Percentiles rank a stretch among this genome's conserved stretches.
Evolutionary conservation across 2,888 invertebrate genomes (phyloP).

Genomic region (Drosophila lutescens): DNA sequence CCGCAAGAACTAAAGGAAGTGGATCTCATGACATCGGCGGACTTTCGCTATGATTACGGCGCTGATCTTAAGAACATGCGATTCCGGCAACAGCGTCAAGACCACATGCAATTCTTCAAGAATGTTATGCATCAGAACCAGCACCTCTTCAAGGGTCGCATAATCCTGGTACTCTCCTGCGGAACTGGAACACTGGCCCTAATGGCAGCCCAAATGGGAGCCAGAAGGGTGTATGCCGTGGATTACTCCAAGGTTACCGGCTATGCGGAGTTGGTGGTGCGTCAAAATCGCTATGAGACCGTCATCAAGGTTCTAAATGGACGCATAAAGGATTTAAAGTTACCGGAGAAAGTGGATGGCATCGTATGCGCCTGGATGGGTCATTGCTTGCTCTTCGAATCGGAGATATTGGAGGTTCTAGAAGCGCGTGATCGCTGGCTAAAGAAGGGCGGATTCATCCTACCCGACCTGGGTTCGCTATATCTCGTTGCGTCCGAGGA

Average conservation of each 20-base stretch:
- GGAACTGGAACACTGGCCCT: slow-evolving; percentile 74
- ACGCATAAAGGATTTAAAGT: slow-evolving; percentile 59
- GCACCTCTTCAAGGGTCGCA: slow-evolving; percentile 73
- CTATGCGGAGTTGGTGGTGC: slow-evolving; percentile 73
- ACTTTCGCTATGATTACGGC: slow-evolving; percentile 69
- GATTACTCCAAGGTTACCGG: slow-evolving; percentile 74
- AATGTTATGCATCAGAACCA: slow-evolving; percentile 69
- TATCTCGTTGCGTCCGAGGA: slow-evolving; percentile 96
- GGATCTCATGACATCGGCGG: slow-evolving; percentile 76
- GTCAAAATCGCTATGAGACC: slow-evolving; percentile 58
- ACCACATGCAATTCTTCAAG: slow-evolving; percentile 66
- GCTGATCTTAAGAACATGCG: slow-evolving; percentile 72
- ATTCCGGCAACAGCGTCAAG: slow-evolving; percentile 50
- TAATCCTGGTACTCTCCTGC: slow-evolving; percentile 74
- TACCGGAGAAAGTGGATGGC: slow-evolving; percentile 90
- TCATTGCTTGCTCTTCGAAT: slow-evolving; percentile 95
- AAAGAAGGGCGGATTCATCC: slow-evolving; percentile 93
- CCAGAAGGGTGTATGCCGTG: slow-evolving; percentile 73
- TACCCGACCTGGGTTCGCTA: slow-evolving; percentile 95
- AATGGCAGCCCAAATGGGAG: slow-evolving; percentile 78
- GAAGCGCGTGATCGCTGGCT: slow-evolving; percentile 99
- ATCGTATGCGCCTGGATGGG: slow-evolving; percentile 92
- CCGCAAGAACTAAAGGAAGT: slow-evolving; percentile 55
- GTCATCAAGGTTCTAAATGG: slow-evolving; percentile 74
- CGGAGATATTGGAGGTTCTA: slow-evolving; percentile 98